Evolutionary conservation across 64 coral and sea anemone genomes (phyloP).

Genomic region (Pocillopora verrucosa): DNA sequence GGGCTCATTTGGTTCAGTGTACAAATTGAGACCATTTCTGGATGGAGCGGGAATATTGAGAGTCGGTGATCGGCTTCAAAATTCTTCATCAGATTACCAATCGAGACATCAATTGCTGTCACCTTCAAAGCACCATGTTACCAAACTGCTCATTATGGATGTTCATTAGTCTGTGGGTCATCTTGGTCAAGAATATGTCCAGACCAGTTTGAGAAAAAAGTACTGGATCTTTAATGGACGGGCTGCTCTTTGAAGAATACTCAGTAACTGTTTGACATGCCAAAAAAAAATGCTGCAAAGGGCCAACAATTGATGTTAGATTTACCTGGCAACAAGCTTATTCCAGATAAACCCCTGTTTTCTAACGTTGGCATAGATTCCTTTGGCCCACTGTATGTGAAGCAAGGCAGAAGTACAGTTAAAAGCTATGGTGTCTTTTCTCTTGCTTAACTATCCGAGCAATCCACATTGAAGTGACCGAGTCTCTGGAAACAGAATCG

Average conservation of each 20-base stretch:
- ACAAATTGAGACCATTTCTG: neutral
- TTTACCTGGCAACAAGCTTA: conserved; percentile 21
- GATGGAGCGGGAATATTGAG: neutral
- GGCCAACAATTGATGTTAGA: conserved; percentile 44
- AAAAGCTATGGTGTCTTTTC: conserved; percentile 25
- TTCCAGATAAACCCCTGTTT: conserved; percentile 25
- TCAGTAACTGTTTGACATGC: neutral
- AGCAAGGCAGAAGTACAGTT: too few species aligned
- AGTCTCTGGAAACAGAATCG: too few species aligned
- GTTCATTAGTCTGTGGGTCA: conserved; percentile 3
- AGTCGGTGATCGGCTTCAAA: conserved; percentile 22
- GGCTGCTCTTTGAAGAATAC: conserved; percentile 31
- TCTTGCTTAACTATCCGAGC: too few species aligned
- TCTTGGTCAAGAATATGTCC: conserved; percentile 3
- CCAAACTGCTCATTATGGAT: conserved; percentile 3
- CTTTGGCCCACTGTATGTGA: conserved; percentile 44
- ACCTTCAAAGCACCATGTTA: neutral
- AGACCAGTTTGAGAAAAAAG: conserved; percentile 1
- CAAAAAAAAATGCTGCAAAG: conserved; percentile 16
- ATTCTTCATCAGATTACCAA: too few species aligned
- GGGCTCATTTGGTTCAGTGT: neutral
- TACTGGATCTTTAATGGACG: conserved; percentile 55
- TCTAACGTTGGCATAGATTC: neutral
- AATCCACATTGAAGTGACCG: too few species aligned
- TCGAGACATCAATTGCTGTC: too few species aligned